Evolutionary conservation across 2,113 vertebrate species (phyloP).

Genomic region (Trichomycterus rosablanca): DNA sequence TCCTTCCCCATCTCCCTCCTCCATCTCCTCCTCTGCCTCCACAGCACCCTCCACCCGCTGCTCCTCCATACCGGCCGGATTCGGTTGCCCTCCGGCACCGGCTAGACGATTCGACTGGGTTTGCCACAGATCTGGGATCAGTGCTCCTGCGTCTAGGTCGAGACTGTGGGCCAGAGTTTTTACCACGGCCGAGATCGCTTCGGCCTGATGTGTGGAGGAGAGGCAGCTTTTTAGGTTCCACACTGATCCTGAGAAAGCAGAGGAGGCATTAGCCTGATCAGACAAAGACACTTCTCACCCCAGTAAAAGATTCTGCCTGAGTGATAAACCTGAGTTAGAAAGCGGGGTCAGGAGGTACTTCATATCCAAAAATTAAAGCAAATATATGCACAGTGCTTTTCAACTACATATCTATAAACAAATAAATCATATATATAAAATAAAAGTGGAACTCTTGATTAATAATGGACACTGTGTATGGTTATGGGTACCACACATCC

Average conservation of each 20-base stretch:
- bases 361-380: too few species aligned
- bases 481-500: too few species aligned
- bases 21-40: conserved; percentile 57
- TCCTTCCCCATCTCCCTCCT: conserved; percentile 56
- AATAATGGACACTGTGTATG: too few species aligned
- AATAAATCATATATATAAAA: too few species aligned
- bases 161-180: conserved; percentile 78
- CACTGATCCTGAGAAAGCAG: conserved; percentile 56
- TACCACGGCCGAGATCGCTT: conserved; percentile 77
- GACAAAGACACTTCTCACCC: too few species aligned
- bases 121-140: conserved; percentile 71
- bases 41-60: conserved; percentile 17
- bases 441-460: too few species aligned
- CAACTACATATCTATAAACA: too few species aligned
- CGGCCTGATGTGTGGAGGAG: conserved; percentile 76
- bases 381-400: neutral
- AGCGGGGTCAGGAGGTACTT: too few species aligned
- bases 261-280: neutral
- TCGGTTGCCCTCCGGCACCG: conserved; percentile 14
- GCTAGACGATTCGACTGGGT: conserved; percentile 55
- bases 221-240: conserved; percentile 88
- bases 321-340: too few species aligned
- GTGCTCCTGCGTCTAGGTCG: conserved; percentile 69
- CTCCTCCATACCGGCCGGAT: conserved; percentile 29
- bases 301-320: too few species aligned